A percentile compares a stretch with the other conserved stretches of the same genome.
These are phyloP conservation scores for Tethea ocularis DNA, from an alignment of 2,888 invertebrate genomes.

Conservation along the genomic window DNA sequence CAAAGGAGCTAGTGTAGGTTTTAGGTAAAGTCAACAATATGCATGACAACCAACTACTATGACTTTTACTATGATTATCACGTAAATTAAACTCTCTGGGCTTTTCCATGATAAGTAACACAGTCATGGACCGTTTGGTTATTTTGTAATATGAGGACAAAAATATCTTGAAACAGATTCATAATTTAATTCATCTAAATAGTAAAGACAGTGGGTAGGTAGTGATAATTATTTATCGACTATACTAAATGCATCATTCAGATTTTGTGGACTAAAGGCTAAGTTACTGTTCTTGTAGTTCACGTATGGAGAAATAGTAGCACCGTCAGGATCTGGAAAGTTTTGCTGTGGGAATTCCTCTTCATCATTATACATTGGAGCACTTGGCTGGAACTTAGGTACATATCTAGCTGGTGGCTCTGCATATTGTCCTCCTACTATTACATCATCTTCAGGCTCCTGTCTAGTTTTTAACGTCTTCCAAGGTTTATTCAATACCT, in stretches of 20 bases:
- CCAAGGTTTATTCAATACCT: conserved; percentile 46
- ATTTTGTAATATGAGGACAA: conserved; percentile 3
- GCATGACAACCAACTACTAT: no score
- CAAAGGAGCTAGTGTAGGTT: no score
- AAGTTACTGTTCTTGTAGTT: conserved; percentile 76
- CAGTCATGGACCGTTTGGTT: no score
- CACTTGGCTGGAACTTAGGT: conserved; percentile 46
- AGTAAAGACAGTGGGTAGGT: background rate
- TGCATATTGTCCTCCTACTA: conserved; percentile 73
- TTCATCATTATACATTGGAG: conserved; percentile 41
- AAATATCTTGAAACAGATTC: background rate
- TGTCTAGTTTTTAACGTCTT: conserved; percentile 27
- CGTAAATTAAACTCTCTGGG: no score
- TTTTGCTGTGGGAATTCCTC: conserved; percentile 44
- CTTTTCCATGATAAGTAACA: no score
- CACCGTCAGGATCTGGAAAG: conserved; percentile 47
- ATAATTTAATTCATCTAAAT: conserved; percentile 14
- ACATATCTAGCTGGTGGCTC: conserved; percentile 71
- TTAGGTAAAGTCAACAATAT: no score
- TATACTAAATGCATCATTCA: conserved; percentile 79
- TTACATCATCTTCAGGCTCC: conserved; percentile 44
- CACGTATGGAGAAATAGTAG: conserved; percentile 65
- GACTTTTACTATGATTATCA: no score
- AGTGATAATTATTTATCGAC: conserved; percentile 45
- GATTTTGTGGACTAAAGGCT: conserved; percentile 77